phyloP scores from a whole-genome alignment of 2,888 invertebrate species.

The Polyploca ridens region DNA sequence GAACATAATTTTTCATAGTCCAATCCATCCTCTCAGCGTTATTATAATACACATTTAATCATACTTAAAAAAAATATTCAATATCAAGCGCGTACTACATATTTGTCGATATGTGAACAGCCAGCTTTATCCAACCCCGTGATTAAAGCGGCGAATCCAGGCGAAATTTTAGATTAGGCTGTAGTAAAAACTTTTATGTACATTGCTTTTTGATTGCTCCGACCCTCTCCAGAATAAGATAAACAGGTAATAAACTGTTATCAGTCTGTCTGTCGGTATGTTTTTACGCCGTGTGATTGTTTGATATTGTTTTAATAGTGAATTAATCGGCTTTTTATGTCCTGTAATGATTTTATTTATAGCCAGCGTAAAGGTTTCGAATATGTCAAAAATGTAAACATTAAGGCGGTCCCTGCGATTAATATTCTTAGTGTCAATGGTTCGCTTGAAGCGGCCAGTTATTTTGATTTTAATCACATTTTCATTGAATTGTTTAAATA shows the following conservation, averaged over 20 bases:
- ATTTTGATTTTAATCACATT: background rate
- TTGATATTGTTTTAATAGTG: constrained; percentile 67
- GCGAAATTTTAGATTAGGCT: constrained; percentile 78
- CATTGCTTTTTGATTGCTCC: constrained; percentile 52
- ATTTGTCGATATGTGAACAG: constrained; percentile 34
- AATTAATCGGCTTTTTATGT: constrained; percentile 71
- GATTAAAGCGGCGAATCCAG: constrained; percentile 64
- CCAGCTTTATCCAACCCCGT: constrained; percentile 41
- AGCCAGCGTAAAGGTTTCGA: background rate
- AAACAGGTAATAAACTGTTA: constrained; percentile 48
- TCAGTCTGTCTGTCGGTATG: constrained; percentile 44
- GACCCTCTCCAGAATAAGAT: constrained; percentile 38
- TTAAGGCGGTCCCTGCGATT: background rate
- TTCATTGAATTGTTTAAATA: constrained; percentile 11
- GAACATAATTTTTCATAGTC: too few relatives aligned
- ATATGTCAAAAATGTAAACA: constrained; percentile 10
- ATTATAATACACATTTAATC: too few relatives aligned
- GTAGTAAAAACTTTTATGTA: constrained; percentile 71
- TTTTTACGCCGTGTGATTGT: constrained; percentile 37
- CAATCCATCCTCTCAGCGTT: too few relatives aligned
- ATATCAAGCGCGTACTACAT: background rate
- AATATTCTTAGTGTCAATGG: background rate
- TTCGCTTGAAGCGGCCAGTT: background rate
- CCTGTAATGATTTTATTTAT: constrained; percentile 29
- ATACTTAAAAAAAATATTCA: too few relatives aligned